A percentile compares a stretch with the other conserved stretches of the same genome.
These are phyloP conservation scores for Rhopalosiphum nymphaeae DNA, from an alignment of 2,888 invertebrate species.

Conservation along the genomic window DNA sequence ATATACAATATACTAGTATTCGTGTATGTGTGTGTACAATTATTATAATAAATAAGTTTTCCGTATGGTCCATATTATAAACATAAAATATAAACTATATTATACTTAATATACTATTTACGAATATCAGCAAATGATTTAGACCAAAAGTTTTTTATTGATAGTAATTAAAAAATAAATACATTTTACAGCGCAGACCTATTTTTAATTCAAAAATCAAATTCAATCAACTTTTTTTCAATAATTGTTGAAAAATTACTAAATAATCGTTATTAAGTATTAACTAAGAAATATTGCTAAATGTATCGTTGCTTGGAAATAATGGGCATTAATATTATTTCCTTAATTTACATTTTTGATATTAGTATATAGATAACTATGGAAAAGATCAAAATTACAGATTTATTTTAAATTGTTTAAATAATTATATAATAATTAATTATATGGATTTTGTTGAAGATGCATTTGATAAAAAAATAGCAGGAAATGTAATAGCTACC, in stretches of 20 bases:
- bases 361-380: not conserved
- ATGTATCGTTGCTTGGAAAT: not conserved
- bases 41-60: too few species aligned
- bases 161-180: not conserved
- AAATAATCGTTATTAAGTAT: not conserved
- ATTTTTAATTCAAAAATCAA: not conserved
- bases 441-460: not conserved
- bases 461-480: not conserved
- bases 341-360: not conserved
- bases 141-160: not conserved
- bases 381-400: not conserved
- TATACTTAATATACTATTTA: too few species aligned
- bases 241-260: not conserved
- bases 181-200: not conserved
- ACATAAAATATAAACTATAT: too few species aligned
- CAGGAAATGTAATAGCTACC: not conserved
- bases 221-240: not conserved
- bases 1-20: too few species aligned
- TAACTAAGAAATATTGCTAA: not conserved
- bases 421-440: not conserved
- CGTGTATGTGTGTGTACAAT: too few species aligned
- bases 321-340: not conserved
- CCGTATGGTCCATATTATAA: too few species aligned
- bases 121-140: not conserved
- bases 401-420: not conserved